These are phyloP conservation scores for Oryctes rhinoceros DNA, from an alignment of 1,140 invertebrate genomes.

Conservation along the genomic window DNA sequence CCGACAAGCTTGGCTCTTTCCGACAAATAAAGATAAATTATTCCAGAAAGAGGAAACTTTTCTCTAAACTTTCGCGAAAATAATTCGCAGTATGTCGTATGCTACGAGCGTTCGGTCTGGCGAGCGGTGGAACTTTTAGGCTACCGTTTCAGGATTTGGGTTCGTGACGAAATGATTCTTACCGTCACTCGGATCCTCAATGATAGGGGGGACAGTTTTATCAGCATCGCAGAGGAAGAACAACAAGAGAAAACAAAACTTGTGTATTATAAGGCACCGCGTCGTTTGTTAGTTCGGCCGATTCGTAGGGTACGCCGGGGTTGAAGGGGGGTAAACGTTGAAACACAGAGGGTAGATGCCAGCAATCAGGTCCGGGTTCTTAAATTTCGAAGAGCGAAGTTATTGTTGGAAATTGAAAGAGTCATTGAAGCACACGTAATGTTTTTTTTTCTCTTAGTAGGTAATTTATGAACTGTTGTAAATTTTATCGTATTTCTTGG, in stretches of 20 bases:
- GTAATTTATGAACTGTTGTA: too few relatives aligned
- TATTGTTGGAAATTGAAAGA: too few relatives aligned
- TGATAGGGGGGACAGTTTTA: constrained; percentile 3
- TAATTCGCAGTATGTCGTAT: neutral
- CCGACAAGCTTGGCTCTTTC: neutral
- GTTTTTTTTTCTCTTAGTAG: too few relatives aligned
- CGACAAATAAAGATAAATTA: constrained; percentile 24
- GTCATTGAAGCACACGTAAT: too few relatives aligned
- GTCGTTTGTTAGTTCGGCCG: constrained; percentile 19
- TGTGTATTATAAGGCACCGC: constrained; percentile 33
- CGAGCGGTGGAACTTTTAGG: neutral
- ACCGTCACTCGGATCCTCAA: constrained; percentile 8
- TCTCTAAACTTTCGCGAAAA: constrained; percentile 30
- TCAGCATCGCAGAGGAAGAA: constrained; percentile 19
- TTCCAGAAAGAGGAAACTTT: neutral
- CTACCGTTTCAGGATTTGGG: neutral
- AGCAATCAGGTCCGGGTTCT: neutral
- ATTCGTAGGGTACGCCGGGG: neutral
- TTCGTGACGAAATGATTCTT: constrained; percentile 32
- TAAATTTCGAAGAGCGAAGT: neutral
- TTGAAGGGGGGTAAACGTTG: neutral
- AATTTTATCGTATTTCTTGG: too few relatives aligned
- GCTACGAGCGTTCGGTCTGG: neutral
- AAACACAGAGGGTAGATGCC: constrained; percentile 14
- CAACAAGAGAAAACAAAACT: constrained; percentile 27